A percentile compares a stretch with the other conserved stretches of the same genome.
These are phyloP conservation scores for Labroides dimidiatus DNA, from an alignment of 2,797 vertebrate genomes.

Conservation along the genomic window DNA sequence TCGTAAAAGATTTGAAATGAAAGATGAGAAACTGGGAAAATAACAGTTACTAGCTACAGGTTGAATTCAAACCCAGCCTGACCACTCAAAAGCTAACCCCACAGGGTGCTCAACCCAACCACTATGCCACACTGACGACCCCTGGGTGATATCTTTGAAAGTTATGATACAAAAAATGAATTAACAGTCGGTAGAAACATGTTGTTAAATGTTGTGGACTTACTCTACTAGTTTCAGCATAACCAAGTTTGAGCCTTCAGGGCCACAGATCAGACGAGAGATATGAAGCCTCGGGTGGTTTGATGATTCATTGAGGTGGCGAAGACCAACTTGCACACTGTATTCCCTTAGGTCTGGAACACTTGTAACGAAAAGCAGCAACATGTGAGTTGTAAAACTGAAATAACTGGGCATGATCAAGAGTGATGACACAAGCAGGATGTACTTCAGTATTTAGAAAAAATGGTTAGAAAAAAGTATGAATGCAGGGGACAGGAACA, in stretches of 20 bases:
- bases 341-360: slow-evolving; percentile 93
- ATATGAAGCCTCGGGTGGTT: slow-evolving; percentile 87
- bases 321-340: slow-evolving; percentile 93
- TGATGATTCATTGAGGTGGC: slow-evolving; percentile 88
- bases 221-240: slow-evolving; percentile 93
- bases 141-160: not conserved
- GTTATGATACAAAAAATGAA: slow-evolving; percentile 6
- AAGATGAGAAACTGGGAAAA: not conserved
- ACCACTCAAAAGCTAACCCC: too few species aligned
- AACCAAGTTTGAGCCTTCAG: slow-evolving; percentile 92
- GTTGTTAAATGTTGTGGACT: slow-evolving; percentile 48
- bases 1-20: not conserved
- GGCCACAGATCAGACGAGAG: slow-evolving; percentile 93
- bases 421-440: too few species aligned
- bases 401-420: not conserved
- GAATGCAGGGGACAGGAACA: too few species aligned
- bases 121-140: too few species aligned
- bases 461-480: too few species aligned
- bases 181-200: not conserved
- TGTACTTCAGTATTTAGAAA: too few species aligned
- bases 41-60: too few species aligned
- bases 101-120: too few species aligned
- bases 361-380: slow-evolving; percentile 73
- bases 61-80: too few species aligned
- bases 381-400: slow-evolving; percentile 1